Conservation (phyloP, 2,797 vertebrate genomes). For the Poeciliopsis turneri region DNA sequence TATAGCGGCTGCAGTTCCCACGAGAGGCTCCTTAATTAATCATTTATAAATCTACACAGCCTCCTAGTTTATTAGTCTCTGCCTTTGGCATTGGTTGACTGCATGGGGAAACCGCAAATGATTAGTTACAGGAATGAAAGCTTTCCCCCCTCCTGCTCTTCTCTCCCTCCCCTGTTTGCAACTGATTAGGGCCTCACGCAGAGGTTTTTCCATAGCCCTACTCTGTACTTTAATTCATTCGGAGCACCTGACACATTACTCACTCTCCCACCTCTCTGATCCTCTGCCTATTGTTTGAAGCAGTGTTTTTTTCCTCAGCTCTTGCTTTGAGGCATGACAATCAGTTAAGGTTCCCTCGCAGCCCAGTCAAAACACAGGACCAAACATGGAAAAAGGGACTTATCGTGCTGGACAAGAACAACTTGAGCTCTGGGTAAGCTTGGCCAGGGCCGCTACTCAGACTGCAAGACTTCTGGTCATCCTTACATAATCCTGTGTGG, state of each 20-base stretch:
- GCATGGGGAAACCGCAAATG: conserved; percentile 86
- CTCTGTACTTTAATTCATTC: conserved; percentile 79
- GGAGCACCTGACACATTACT: conserved; percentile 79
- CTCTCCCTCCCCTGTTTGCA: conserved; percentile 77
- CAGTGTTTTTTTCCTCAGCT: conserved; percentile 63
- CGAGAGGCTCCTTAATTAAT: conserved; percentile 86
- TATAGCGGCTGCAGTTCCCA: conserved; percentile 83
- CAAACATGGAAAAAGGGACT: conserved; percentile 68
- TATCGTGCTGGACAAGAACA: conserved; percentile 59
- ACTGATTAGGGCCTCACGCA: conserved; percentile 83
- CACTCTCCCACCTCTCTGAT: conserved; percentile 73
- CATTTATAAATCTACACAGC: conserved; percentile 89
- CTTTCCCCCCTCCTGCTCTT: conserved; percentile 41
- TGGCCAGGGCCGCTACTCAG: conserved; percentile 27
- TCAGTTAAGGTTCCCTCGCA: conserved; percentile 65
- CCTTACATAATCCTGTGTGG: conserved; percentile 39
- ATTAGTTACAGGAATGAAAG: conserved; percentile 87
- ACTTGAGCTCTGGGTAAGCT: conserved; percentile 54
- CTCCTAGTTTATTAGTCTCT: conserved; percentile 87
- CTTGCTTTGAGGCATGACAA: conserved; percentile 49
- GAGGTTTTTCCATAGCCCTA: conserved; percentile 78
- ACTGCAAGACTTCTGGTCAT: conserved; percentile 61
- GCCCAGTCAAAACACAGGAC: conserved; percentile 66
- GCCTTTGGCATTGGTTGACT: conserved; percentile 84
- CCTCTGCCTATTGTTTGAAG: conserved; percentile 73